A percentile compares a stretch with the other conserved stretches of the same genome.
Conservation (phyloP, 1,140 invertebrate genomes). For the Saccostrea echinata region DNA sequence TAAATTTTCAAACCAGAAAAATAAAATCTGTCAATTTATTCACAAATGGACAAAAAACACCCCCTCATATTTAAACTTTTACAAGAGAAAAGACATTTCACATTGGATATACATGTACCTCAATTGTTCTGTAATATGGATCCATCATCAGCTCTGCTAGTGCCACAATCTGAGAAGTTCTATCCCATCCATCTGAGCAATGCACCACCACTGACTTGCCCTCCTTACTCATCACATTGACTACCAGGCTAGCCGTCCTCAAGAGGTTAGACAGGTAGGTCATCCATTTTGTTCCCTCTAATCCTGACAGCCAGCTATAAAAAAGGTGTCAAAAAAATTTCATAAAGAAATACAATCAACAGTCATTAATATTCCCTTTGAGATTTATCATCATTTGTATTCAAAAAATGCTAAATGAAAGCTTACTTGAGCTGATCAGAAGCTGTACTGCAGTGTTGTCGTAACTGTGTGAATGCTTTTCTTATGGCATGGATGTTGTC, state of each 20-base stretch:
- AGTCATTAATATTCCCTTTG: background rate
- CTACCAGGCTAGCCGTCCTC: conserved; percentile 89
- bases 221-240: conserved; percentile 88
- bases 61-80: background rate
- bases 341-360: background rate
- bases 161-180: conserved; percentile 96
- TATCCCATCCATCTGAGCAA: conserved; percentile 98
- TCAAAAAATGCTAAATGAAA: background rate
- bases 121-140: conserved; percentile 94
- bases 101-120: conserved; percentile 86
- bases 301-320: conserved; percentile 89
- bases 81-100: background rate
- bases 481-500: conserved; percentile 97
- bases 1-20: background rate
- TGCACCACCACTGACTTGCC: conserved; percentile 89
- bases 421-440: conserved; percentile 73
- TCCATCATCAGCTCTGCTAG: conserved; percentile 95
- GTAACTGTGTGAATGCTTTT: conserved; percentile 83
- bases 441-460: conserved; percentile 84
- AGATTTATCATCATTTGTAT: background rate
- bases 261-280: conserved; percentile 92
- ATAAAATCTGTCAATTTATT: no score
- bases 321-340: conserved; percentile 14
- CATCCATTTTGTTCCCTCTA: conserved; percentile 95
- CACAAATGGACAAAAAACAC: background rate